Conservation (phyloP, 30 jellyfish, hydroid and myxozoan species). For the Hydractinia echinata region DNA sequence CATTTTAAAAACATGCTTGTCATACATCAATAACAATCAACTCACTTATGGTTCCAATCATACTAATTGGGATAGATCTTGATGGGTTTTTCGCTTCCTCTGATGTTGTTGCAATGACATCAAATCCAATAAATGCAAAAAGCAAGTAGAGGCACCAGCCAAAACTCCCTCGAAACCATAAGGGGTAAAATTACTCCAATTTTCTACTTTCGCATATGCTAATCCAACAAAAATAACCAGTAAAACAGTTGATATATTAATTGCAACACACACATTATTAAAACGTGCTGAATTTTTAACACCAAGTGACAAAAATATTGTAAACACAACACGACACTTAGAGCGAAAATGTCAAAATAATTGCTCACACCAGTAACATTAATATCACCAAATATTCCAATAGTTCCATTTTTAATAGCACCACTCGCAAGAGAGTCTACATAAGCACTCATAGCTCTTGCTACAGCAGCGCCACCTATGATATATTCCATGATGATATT, state of each 20-base stretch:
- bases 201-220: constrained; percentile 40
- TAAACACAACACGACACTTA: constrained; percentile 23
- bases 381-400: constrained; percentile 47
- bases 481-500: constrained; percentile 81
- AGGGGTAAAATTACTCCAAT: constrained; percentile 79
- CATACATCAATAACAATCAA: not conserved
- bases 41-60: constrained; percentile 73
- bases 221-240: constrained; percentile 51
- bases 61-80: constrained; percentile 65
- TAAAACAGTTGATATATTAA: constrained; percentile 33
- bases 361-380: constrained; percentile 38
- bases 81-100: constrained; percentile 85
- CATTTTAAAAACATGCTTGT: not conserved
- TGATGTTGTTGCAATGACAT: constrained; percentile 77
- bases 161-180: constrained; percentile 69
- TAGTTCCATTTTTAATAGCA: constrained; percentile 49
- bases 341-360: constrained; percentile 57
- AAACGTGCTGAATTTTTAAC: constrained; percentile 61
- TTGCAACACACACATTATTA: constrained; percentile 53
- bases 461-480: constrained; percentile 91
- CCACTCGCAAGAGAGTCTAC: constrained; percentile 48
- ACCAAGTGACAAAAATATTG: constrained; percentile 55
- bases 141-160: constrained; percentile 89
- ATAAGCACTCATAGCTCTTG: constrained; percentile 82
- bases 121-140: constrained; percentile 86